These are phyloP conservation scores for Enteromius thamalakanensis DNA, from an alignment of 2,797 vertebrate genomes.

Conservation along the genomic window DNA sequence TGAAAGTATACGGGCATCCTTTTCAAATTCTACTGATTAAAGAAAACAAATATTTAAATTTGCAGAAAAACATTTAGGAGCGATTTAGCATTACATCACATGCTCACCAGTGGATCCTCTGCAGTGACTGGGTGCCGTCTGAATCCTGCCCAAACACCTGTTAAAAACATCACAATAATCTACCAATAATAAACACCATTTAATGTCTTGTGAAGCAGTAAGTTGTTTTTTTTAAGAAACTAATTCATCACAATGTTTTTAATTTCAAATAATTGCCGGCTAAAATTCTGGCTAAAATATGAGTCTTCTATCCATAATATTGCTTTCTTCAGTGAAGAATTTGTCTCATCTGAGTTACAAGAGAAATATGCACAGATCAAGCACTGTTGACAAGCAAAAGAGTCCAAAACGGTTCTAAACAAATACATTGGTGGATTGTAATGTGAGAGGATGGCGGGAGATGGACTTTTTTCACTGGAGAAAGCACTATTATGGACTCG, in stretches of 20 bases:
- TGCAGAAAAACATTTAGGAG: neutral
- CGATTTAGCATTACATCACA: neutral
- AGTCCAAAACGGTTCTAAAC: neutral
- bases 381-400: neutral
- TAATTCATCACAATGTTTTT: neutral
- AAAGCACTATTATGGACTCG: neutral
- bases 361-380: neutral
- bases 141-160: neutral
- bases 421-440: neutral
- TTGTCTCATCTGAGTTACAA: neutral
- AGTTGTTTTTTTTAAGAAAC: neutral
- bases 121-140: neutral
- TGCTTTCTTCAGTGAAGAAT: neutral
- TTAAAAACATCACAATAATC: neutral
- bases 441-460: neutral
- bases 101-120: neutral
- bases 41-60: neutral
- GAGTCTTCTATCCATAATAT: neutral
- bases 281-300: neutral
- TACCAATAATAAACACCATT: neutral
- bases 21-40: neutral
- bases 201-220: neutral
- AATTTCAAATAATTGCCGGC: neutral
- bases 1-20: neutral
- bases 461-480: neutral